Conservation (phyloP, 2,797 vertebrate genomes). For the Emydoidea blandingii region DNA sequence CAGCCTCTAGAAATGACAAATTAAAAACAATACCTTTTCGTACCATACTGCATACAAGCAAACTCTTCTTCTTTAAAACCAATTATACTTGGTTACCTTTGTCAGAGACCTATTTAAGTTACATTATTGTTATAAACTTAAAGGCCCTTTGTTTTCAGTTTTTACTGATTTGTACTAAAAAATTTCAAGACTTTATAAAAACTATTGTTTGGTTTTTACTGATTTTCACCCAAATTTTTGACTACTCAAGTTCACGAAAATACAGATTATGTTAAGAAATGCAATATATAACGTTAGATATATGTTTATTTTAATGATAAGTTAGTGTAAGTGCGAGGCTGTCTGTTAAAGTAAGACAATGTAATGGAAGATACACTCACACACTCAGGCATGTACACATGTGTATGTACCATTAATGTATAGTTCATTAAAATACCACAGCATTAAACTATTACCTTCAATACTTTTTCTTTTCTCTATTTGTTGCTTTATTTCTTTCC, state of each 20-base stretch:
- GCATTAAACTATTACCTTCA: background rate
- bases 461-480: background rate
- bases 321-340: background rate
- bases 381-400: background rate
- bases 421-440: background rate
- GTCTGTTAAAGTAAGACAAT: background rate
- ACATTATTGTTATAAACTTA: background rate
- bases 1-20: constrained; percentile 44
- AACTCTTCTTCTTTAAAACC: background rate
- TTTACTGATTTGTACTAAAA: background rate
- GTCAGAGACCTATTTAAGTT: background rate
- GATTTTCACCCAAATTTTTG: background rate
- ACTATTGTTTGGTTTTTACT: background rate
- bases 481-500: background rate
- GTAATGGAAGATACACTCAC: background rate
- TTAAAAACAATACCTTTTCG: background rate
- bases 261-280: background rate
- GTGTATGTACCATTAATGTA: background rate
- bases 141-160: background rate
- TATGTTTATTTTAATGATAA: background rate
- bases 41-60: background rate
- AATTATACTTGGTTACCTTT: background rate
- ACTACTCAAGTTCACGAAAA: background rate
- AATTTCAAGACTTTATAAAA: background rate
- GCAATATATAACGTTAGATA: background rate